Percentiles rank a stretch among this genome's conserved stretches.
Conservation (phyloP, 2,113 vertebrate species). For the Sterrhoptilus dennistouni region DNA sequence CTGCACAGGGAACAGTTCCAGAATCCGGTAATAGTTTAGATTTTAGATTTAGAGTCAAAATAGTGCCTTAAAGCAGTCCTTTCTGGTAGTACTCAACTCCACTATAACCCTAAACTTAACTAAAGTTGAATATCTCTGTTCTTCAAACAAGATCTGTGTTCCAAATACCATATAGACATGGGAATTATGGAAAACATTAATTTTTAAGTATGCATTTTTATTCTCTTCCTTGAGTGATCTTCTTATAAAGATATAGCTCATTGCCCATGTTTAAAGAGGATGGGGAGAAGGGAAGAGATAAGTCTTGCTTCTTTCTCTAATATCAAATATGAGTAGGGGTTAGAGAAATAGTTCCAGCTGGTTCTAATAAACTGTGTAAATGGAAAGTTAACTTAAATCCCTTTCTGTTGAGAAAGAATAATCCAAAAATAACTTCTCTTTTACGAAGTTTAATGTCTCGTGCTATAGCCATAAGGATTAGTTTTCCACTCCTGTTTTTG, state of each 20-base stretch:
- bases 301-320: background rate
- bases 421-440: background rate
- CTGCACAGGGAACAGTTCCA: background rate
- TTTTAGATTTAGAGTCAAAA: background rate
- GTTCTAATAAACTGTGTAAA: background rate
- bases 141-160: background rate
- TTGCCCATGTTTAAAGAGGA: background rate
- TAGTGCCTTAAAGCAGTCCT: background rate
- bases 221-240: background rate
- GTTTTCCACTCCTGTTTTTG: background rate
- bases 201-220: background rate
- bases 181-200: background rate
- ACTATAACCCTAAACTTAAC: background rate
- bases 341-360: background rate
- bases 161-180: background rate
- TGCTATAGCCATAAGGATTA: background rate
- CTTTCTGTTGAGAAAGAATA: background rate
- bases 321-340: background rate
- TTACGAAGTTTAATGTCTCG: background rate
- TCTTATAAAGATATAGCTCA: background rate
- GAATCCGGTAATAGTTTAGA: background rate
- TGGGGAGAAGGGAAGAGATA: background rate
- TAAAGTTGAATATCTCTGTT: background rate
- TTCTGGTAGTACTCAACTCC: background rate
- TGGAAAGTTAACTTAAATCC: background rate